Base-by-base conservation (phyloP, 1,140 invertebrate species). In the Anoplophora glabripennis region DNA sequence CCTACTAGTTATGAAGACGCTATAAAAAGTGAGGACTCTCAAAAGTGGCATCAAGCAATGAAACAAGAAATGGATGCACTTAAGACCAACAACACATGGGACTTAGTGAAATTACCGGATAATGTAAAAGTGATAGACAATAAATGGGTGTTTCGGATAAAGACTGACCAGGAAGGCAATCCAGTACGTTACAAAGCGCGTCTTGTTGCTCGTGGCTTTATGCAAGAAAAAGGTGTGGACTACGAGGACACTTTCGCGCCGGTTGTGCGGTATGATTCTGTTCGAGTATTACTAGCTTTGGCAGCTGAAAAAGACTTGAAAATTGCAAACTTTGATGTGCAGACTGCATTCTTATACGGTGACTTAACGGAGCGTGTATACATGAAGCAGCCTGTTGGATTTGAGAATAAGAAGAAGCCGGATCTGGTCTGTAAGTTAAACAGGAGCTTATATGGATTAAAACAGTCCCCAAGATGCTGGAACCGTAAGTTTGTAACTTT, bases 141-240 rank as follows among this genome's bases (percentile, higher is more conserved):
- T 14, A 63, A 49, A 52, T 63, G 60, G 64, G 55, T 56, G 7
- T 57, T 59, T 45, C 41, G 18, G 46, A 7, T 51, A 1, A 63
- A 66, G 53, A 17, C 7, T 40, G 35, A 47, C 15, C 1, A 8
- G 12, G 44, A 48, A 28, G 49, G 48, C 36, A 40, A 62, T 10
- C 18, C 46, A 2, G 10, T 10, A 44, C 42, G 41, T 14, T 53
- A 57, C 21, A 65, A 65, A 57, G 65, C 54, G 28, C 12, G 77
- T n/a, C 60, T 79, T 0, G 76, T 78, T 8, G 72, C 72, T 1
- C 68, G 66, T 56, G 76, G 77, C 0, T 78, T 69, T 59, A 57
- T 38, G 4, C 77, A 79, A 54, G 56, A 52, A 7, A 44, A 66
- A 49, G 76, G 76, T 33, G 55, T 76, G 4, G 76, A 78, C 47